Evolutionary conservation across 2,797 vertebrate species (phyloP).

Genomic region (Oreortyx pictus): DNA sequence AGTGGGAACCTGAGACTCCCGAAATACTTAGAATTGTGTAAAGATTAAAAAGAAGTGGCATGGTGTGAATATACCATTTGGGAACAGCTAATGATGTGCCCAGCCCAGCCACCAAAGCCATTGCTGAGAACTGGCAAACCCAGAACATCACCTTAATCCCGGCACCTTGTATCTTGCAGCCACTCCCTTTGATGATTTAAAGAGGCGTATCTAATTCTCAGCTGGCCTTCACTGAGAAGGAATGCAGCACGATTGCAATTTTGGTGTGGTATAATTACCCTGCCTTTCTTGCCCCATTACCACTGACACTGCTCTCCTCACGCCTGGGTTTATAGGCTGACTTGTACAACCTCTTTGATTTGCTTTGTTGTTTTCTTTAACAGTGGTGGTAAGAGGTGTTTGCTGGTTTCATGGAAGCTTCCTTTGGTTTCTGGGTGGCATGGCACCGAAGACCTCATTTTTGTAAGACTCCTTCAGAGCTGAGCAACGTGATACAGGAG

Average conservation of each 20-base stretch:
- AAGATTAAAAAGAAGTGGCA: slow-evolving; percentile 35
- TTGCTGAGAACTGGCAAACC: slow-evolving; percentile 52
- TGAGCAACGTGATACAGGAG: slow-evolving; percentile 38
- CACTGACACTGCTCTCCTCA: slow-evolving; percentile 58
- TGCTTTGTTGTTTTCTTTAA: slow-evolving; percentile 64
- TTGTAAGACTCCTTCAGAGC: slow-evolving; percentile 36
- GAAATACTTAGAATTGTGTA: not conserved
- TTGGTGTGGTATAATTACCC: slow-evolving; percentile 61
- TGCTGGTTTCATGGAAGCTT: slow-evolving; percentile 67
- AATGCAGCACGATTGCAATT: slow-evolving; percentile 36
- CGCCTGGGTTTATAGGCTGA: slow-evolving; percentile 37
- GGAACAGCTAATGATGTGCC: not conserved
- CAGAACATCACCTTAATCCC: slow-evolving; percentile 57
- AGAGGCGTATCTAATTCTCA: slow-evolving; percentile 49
- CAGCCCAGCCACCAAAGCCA: slow-evolving; percentile 42
- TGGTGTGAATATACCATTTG: not conserved
- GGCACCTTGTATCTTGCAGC: slow-evolving; percentile 33
- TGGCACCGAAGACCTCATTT: not conserved
- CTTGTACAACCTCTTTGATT: slow-evolving; percentile 56
- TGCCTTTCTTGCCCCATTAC: slow-evolving; percentile 64
- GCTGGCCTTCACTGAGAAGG: slow-evolving; percentile 40
- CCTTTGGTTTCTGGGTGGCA: slow-evolving; percentile 67
- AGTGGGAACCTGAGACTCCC: not conserved
- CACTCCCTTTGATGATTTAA: slow-evolving; percentile 53
- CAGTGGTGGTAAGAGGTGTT: slow-evolving; percentile 63